Conservation (phyloP, 2,113 vertebrate species). For the Cheilinus undulatus region DNA sequence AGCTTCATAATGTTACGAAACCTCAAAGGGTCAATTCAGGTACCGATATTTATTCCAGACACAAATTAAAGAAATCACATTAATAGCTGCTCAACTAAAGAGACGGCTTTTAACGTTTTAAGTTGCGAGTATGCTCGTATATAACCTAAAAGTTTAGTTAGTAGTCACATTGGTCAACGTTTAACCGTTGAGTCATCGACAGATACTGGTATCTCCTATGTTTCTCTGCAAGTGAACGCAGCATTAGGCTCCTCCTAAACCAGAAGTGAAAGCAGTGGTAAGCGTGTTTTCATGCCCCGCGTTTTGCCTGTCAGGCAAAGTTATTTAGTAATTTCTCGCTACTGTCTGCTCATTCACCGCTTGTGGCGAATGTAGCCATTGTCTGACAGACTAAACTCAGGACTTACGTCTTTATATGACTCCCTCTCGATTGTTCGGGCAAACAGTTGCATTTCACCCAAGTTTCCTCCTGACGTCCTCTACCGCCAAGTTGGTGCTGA, state of each 20-base stretch:
- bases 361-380: neutral
- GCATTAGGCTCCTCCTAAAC: conserved; percentile 48
- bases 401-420: accelerated
- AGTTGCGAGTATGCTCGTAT: neutral
- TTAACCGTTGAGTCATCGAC: neutral
- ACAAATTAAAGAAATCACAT: no score
- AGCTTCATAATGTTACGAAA: no score
- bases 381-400: neutral
- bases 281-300: accelerated
- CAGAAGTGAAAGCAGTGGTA: neutral
- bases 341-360: accelerated
- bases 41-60: no score
- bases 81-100: no score
- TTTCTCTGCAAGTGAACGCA: neutral
- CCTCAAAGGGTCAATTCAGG: no score
- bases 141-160: no score
- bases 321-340: neutral
- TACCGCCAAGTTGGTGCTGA: neutral
- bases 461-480: neutral
- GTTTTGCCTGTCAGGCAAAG: neutral
- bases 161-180: accelerated
- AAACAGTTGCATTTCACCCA: neutral
- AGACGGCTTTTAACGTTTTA: neutral
- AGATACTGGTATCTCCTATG: neutral
- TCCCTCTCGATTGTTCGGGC: neutral